Evolutionary conservation across 2,113 vertebrate species (phyloP).

Genomic region (Butorides virescens): DNA sequence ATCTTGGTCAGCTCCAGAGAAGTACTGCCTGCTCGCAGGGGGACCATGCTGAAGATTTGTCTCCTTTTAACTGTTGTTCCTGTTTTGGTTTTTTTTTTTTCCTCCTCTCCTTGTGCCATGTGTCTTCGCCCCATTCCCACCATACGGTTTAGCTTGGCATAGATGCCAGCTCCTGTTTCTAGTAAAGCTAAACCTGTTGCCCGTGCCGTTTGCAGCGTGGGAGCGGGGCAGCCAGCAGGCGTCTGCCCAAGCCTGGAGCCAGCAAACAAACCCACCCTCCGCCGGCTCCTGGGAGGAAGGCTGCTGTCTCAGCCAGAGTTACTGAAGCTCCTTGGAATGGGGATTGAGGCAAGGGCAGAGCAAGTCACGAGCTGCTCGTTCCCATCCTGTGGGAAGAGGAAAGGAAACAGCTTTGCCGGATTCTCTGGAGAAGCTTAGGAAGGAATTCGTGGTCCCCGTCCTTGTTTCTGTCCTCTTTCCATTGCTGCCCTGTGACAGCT

Average conservation of each 20-base stretch:
- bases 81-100: not conserved
- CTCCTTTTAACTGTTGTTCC: not conserved
- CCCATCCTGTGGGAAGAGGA: constrained; percentile 5
- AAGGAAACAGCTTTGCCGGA: not conserved
- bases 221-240: not conserved
- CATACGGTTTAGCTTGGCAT: not conserved
- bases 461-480: not conserved
- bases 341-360: not conserved
- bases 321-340: not conserved
- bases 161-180: not conserved
- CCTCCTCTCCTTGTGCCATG: not conserved
- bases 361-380: not conserved
- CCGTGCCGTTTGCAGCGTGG: not conserved
- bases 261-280: not conserved
- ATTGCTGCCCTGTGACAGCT: not conserved
- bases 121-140: not conserved
- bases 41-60: not conserved
- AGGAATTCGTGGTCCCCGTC: not conserved
- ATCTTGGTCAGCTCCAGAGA: not conserved
- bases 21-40: not conserved
- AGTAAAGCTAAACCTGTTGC: not conserved
- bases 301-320: not conserved
- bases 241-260: not conserved
- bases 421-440: not conserved
- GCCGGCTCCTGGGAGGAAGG: rapidly evolving